Evolutionary conservation across 2,888 invertebrate genomes (phyloP).

Genomic region (Lepetodrilus schrolli): DNA sequence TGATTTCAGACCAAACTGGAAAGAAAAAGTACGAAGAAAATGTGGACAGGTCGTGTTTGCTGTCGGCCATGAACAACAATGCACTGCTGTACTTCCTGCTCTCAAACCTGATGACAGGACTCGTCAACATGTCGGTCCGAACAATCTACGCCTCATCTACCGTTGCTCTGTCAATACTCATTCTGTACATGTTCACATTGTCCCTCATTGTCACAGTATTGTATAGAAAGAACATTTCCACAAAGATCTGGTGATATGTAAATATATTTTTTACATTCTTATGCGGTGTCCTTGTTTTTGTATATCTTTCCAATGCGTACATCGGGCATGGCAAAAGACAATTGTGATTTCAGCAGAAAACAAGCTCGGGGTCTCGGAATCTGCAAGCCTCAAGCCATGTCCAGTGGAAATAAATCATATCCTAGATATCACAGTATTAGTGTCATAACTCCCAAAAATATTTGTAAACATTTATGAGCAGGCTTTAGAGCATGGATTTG

Average conservation of each 20-base stretch:
- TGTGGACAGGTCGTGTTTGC: slow-evolving; percentile 72
- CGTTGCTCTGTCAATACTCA: slow-evolving; percentile 53
- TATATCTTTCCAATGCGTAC: too few relatives aligned
- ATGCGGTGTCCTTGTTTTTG: too few relatives aligned
- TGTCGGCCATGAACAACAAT: slow-evolving; percentile 86
- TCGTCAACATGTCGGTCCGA: slow-evolving; percentile 83
- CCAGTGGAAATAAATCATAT: too few relatives aligned
- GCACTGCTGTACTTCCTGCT: slow-evolving; percentile 88
- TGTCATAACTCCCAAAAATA: too few relatives aligned
- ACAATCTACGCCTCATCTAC: slow-evolving; percentile 76
- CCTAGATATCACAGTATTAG: too few relatives aligned
- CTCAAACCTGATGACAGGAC: slow-evolving; percentile 89
- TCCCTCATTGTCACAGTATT: slow-evolving; percentile 43
- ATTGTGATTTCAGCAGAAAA: too few relatives aligned
- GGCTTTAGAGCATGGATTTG: too few relatives aligned
- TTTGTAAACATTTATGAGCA: too few relatives aligned
- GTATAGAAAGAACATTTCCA: slow-evolving; percentile 49
- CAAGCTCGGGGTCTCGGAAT: too few relatives aligned
- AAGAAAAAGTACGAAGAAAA: background rate
- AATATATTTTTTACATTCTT: too few relatives aligned
- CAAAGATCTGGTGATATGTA: slow-evolving; percentile 63
- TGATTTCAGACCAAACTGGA: background rate
- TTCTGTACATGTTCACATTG: slow-evolving; percentile 65
- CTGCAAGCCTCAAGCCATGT: too few relatives aligned
- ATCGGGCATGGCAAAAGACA: too few relatives aligned